A percentile compares a stretch with the other conserved stretches of the same genome.
These are phyloP conservation scores for Epinephelus cyanopodus DNA, from an alignment of 2,113 vertebrate genomes.

Conservation along the genomic window DNA sequence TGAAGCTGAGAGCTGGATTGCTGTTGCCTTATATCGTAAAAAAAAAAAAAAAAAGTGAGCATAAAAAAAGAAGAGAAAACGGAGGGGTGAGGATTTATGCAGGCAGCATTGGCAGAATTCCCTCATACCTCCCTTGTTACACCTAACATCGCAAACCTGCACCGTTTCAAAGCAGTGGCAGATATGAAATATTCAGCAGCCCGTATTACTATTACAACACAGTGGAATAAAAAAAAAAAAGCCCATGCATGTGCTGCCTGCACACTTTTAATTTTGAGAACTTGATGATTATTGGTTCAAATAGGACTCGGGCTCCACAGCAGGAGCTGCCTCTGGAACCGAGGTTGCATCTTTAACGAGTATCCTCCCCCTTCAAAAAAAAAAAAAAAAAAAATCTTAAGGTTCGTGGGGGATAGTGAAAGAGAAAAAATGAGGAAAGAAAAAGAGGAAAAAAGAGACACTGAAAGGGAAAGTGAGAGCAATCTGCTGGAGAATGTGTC, in stretches of 20 bases:
- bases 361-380: constrained; percentile 29
- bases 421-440: constrained; percentile 32
- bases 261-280: constrained; percentile 76
- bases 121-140: constrained; percentile 71
- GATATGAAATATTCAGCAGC: constrained; percentile 82
- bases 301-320: constrained; percentile 70
- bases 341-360: constrained; percentile 78
- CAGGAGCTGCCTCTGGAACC: constrained; percentile 64
- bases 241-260: constrained; percentile 34
- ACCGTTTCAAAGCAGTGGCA: constrained; percentile 76
- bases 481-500: constrained; percentile 51
- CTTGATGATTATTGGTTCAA: constrained; percentile 82
- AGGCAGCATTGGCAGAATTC: constrained; percentile 67
- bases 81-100: constrained; percentile 62
- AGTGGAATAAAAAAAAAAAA: constrained; percentile 26
- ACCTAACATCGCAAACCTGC: constrained; percentile 71
- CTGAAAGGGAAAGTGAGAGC: constrained; percentile 51
- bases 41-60: constrained; percentile 41
- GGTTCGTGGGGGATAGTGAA: constrained; percentile 44
- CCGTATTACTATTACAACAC: constrained; percentile 79
- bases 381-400: constrained; percentile 44
- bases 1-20: constrained; percentile 47
- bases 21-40: constrained; percentile 44
- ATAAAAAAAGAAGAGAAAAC: constrained; percentile 43
- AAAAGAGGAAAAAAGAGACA: constrained; percentile 29